These are phyloP conservation scores for Leptopilina syphax DNA, from an alignment of 2,888 invertebrate genomes.

Conservation along the genomic window DNA sequence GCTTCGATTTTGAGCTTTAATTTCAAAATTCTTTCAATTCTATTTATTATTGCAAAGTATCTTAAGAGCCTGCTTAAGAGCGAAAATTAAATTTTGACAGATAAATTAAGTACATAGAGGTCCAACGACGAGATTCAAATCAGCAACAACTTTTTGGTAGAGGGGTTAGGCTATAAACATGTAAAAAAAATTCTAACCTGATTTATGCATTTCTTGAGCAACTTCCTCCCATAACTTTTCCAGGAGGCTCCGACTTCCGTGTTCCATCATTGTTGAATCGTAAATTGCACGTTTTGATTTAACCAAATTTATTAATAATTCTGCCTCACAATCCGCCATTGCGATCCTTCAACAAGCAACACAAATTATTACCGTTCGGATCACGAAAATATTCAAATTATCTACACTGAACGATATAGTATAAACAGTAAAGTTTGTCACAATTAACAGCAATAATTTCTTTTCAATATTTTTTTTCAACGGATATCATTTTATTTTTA, in stretches of 20 bases:
- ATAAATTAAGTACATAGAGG: no score
- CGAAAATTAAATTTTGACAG: no score
- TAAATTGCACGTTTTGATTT: conserved; percentile 36
- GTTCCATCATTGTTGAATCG: conserved; percentile 34
- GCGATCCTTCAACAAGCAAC: no score
- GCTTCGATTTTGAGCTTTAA: no score
- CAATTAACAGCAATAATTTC: no score
- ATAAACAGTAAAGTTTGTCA: not conserved
- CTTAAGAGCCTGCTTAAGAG: no score
- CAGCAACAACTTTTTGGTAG: no score
- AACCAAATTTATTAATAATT: conserved; percentile 29
- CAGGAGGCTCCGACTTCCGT: conserved; percentile 14
- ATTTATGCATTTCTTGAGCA: conserved; percentile 20
- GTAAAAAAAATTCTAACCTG: not conserved
- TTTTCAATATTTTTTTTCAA: no score
- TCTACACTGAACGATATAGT: not conserved
- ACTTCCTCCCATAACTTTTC: conserved; percentile 33
- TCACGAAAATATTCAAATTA: conserved; percentile 17
- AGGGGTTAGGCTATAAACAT: no score
- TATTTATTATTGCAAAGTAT: no score
- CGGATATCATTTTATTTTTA: no score
- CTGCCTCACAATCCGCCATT: conserved; percentile 34
- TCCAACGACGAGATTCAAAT: not conserved
- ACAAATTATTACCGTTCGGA: not conserved
- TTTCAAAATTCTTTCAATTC: no score